Conservation (phyloP, 2,797 vertebrate genomes). For the Peromyscus aztecus region DNA sequence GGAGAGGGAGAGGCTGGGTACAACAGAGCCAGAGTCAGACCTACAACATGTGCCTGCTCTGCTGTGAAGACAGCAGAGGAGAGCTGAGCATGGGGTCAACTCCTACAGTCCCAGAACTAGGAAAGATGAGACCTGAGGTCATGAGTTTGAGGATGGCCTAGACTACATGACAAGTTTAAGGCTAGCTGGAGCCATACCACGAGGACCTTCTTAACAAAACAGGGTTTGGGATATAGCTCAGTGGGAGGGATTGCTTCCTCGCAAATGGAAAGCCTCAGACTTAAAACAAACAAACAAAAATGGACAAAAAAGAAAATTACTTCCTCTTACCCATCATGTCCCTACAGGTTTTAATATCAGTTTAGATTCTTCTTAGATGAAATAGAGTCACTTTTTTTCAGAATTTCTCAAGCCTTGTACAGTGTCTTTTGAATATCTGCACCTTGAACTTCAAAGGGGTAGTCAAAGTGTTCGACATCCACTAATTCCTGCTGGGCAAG, state of each 20-base stretch:
- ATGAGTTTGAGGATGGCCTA: not conserved
- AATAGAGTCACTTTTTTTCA: not conserved
- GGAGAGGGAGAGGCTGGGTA: no score
- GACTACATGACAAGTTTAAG: not conserved
- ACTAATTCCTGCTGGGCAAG: conserved; percentile 82
- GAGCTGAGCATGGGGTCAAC: no score
- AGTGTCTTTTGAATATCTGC: conserved; percentile 18
- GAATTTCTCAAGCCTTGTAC: not conserved
- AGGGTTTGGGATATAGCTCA: not conserved
- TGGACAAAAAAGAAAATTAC: conserved; percentile 34
- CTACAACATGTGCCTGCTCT: not conserved
- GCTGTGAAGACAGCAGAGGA: not conserved
- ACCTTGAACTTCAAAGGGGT: conserved; percentile 78
- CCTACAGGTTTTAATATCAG: conserved; percentile 3
- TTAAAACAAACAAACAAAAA: not conserved
- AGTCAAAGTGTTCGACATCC: conserved; percentile 75
- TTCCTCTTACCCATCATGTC: not conserved
- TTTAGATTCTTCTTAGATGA: conserved; percentile 42
- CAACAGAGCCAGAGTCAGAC: not conserved
- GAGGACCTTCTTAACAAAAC: not conserved
- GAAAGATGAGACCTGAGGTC: no score
- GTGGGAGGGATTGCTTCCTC: not conserved
- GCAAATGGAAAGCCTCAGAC: not conserved
- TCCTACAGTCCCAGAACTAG: not conserved
- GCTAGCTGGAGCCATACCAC: not conserved